phyloP scores from a whole-genome alignment of 2,888 invertebrate species.

The Drosophila quasianomalipes region DNA sequence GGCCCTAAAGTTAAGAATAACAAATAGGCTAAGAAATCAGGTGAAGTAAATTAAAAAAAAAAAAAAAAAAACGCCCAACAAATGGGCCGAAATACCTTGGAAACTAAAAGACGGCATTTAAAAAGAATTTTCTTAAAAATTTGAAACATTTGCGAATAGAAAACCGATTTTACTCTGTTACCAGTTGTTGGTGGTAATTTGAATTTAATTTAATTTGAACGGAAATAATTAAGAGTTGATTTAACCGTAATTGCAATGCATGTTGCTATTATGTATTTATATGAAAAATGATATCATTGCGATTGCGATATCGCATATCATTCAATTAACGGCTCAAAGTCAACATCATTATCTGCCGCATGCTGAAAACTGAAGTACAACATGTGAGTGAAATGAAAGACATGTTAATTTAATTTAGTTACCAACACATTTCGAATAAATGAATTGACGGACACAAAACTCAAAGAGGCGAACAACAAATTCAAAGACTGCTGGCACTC shows the following conservation, averaged over 20 bases:
- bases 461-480: conserved; percentile 3
- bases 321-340: conserved; percentile 35
- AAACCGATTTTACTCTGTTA: not conserved
- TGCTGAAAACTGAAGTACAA: conserved; percentile 2
- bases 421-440: conserved; percentile 5
- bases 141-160: not conserved
- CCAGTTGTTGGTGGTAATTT: not conserved
- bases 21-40: conserved; percentile 54
- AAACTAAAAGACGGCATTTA: not conserved
- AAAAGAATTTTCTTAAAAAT: not conserved
- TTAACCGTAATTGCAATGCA: conserved; percentile 17
- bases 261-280: conserved; percentile 2
- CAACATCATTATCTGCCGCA: conserved; percentile 32
- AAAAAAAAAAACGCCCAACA: not conserved
- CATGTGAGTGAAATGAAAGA: conserved; percentile 2
- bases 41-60: not conserved
- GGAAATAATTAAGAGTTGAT: conserved; percentile 11
- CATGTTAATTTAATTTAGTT: conserved; percentile 30
- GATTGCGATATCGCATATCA: conserved; percentile 20
- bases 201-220: conserved; percentile 1
- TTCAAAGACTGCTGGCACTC: conserved; percentile 1
- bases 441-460: conserved; percentile 1
- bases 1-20: conserved; percentile 53
- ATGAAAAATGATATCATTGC: conserved; percentile 13
- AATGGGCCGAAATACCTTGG: not conserved